Conservation (phyloP, 2,888 invertebrate genomes). For the Drosophila mayaguana region DNA sequence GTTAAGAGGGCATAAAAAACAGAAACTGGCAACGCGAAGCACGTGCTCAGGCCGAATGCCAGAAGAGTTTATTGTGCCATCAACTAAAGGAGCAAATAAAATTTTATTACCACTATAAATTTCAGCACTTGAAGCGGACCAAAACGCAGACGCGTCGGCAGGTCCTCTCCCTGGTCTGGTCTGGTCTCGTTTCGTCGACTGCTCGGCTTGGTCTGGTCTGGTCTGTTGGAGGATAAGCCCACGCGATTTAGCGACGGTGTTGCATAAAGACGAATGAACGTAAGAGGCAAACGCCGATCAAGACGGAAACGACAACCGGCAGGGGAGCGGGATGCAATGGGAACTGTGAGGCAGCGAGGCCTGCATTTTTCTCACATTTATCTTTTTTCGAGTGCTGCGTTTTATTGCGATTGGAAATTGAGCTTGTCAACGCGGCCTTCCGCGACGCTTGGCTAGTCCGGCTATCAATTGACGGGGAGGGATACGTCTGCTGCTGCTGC, state of each 20-base stretch:
- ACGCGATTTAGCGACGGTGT: conserved; percentile 73
- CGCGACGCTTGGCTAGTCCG: conserved; percentile 72
- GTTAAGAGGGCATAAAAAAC: conserved; percentile 41
- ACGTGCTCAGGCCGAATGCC: conserved; percentile 71
- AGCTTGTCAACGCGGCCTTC: conserved; percentile 77
- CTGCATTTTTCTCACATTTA: conserved; percentile 82
- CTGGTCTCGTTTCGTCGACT: conserved; percentile 43
- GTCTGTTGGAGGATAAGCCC: conserved; percentile 69
- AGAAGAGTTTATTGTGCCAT: conserved; percentile 79
- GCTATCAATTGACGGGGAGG: conserved; percentile 35
- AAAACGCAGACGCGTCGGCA: conserved; percentile 60
- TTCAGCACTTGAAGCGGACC: conserved; percentile 72
- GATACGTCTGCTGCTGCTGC: conserved; percentile 27
- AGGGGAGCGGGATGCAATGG: conserved; percentile 2
- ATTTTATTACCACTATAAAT: conserved; percentile 81
- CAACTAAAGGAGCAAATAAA: conserved; percentile 81
- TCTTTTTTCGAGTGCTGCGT: conserved; percentile 78
- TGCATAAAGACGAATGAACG: conserved; percentile 62
- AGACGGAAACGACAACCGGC: conserved; percentile 29
- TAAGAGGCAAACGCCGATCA: conserved; percentile 41
- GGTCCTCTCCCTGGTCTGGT: conserved; percentile 48
- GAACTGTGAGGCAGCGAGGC: conserved; percentile 48
- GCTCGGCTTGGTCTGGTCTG: conserved; percentile 36
- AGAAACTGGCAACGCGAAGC: conserved; percentile 57
- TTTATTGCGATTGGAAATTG: conserved; percentile 81